Percentiles rank a stretch among this genome's conserved stretches.
phyloP scores from a whole-genome alignment of 2,888 invertebrate genomes.

The Drosophila pegasa region DNA sequence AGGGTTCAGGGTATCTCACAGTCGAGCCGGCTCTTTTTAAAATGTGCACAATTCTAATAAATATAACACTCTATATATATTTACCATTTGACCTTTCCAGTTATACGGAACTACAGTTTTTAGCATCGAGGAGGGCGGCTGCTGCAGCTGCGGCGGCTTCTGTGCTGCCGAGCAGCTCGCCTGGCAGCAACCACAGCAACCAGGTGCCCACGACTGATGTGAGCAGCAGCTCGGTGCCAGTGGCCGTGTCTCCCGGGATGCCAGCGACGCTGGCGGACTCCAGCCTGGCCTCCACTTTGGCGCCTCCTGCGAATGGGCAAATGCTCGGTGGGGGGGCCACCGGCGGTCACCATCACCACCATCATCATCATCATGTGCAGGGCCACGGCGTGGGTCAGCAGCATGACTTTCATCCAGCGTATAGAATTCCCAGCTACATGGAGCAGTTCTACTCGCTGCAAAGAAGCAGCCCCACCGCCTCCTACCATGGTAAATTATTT shows the following conservation, averaged over 20 bases:
- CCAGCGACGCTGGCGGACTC: conserved; percentile 39
- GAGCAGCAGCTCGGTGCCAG: conserved; percentile 49
- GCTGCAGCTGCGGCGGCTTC: conserved; percentile 86
- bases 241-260: conserved; percentile 15
- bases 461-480: conserved; percentile 88
- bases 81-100: conserved; percentile 52
- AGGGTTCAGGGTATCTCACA: no score
- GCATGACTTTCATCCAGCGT: conserved; percentile 88
- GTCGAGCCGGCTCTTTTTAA: no score
- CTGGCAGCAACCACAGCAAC: conserved; percentile 33
- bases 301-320: neutral
- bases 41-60: no score
- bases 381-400: conserved; percentile 72
- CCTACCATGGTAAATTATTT: conserved; percentile 88
- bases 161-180: conserved; percentile 76
- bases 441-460: conserved; percentile 91
- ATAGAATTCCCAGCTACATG: conserved; percentile 91
- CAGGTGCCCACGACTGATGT: conserved; percentile 61
- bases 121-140: conserved; percentile 85
- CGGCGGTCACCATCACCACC: conserved; percentile 29
- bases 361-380: conserved; percentile 63
- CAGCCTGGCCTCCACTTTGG: conserved; percentile 16
- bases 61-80: no score
- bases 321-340: neutral
- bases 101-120: conserved; percentile 84